phyloP scores from a whole-genome alignment of 2,797 vertebrate genomes.

The Lagocephalus sceleratus region DNA sequence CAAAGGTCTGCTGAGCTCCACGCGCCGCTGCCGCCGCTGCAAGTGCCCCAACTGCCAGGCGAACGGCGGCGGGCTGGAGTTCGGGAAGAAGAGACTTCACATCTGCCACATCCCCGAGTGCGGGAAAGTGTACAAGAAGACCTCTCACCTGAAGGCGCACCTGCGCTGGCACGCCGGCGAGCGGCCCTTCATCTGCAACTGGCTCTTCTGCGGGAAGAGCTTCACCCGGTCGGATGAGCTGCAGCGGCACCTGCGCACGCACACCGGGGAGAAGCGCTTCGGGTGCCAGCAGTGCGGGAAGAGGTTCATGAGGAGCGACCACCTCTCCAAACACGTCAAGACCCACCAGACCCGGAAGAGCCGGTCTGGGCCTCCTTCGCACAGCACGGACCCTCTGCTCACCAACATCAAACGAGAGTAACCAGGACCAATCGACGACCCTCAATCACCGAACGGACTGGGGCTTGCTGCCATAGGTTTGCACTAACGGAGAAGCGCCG shows the following conservation, averaged over 20 bases:
- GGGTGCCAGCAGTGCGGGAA: conserved; percentile 86
- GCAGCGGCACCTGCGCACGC: conserved; percentile 85
- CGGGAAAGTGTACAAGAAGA: conserved; percentile 87
- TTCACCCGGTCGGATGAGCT: conserved; percentile 88
- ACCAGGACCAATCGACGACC: conserved; percentile 7
- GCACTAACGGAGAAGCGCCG: conserved; percentile 58
- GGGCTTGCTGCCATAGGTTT: conserved; percentile 61
- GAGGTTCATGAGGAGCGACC: conserved; percentile 88
- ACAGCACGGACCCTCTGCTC: conserved; percentile 67
- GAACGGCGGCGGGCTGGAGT: conserved; percentile 69
- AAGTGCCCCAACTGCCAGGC: conserved; percentile 87
- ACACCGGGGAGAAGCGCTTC: conserved; percentile 88
- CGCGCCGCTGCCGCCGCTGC: conserved; percentile 83
- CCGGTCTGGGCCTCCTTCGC: conserved; percentile 62
- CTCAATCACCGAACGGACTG: conserved; percentile 33
- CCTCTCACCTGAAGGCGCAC: conserved; percentile 85
- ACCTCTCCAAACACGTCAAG: conserved; percentile 87
- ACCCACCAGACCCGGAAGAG: conserved; percentile 85
- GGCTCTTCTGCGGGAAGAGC: conserved; percentile 85
- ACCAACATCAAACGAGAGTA: conserved; percentile 82
- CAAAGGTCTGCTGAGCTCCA: conserved; percentile 81
- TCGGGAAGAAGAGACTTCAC: conserved; percentile 85
- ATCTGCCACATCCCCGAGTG: conserved; percentile 86
- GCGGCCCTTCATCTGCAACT: conserved; percentile 85
- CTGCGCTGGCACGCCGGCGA: conserved; percentile 86